These are phyloP conservation scores for Idaea straminata DNA, from an alignment of 2,888 invertebrate species.

Conservation along the genomic window DNA sequence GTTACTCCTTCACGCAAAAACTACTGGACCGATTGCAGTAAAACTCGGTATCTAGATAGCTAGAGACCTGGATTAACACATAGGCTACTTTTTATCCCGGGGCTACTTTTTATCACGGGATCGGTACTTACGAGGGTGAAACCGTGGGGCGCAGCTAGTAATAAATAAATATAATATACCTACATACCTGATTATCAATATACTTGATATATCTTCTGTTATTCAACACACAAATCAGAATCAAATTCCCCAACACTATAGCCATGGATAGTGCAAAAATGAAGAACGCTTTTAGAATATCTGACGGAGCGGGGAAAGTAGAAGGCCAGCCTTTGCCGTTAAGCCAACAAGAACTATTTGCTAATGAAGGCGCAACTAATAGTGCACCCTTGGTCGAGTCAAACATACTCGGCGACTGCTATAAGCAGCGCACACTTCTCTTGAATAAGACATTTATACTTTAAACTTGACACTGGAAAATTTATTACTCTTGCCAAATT, in stretches of 20 bases:
- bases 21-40: no score
- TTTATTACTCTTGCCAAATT: slow-evolving; percentile 31
- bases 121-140: no score
- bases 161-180: no score
- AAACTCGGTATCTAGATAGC: no score
- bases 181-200: slow-evolving; percentile 90
- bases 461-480: slow-evolving; percentile 63
- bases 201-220: slow-evolving; percentile 91
- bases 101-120: no score
- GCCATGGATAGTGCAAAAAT: slow-evolving; percentile 88
- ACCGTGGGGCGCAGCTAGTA: no score
- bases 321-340: slow-evolving; percentile 83
- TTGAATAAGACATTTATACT: slow-evolving; percentile 77
- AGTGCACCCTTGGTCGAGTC: slow-evolving; percentile 85
- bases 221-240: slow-evolving; percentile 91
- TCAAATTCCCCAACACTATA: slow-evolving; percentile 88
- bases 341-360: slow-evolving; percentile 91
- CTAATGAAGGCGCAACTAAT: slow-evolving; percentile 88
- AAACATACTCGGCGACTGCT: slow-evolving; percentile 80
- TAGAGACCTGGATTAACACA: no score
- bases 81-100: no score
- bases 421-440: slow-evolving; percentile 64
- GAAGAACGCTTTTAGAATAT: slow-evolving; percentile 87
- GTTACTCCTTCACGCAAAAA: no score
- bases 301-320: slow-evolving; percentile 83